phyloP scores from a whole-genome alignment of 2,113 vertebrate species.

The Oceanites oceanicus region DNA sequence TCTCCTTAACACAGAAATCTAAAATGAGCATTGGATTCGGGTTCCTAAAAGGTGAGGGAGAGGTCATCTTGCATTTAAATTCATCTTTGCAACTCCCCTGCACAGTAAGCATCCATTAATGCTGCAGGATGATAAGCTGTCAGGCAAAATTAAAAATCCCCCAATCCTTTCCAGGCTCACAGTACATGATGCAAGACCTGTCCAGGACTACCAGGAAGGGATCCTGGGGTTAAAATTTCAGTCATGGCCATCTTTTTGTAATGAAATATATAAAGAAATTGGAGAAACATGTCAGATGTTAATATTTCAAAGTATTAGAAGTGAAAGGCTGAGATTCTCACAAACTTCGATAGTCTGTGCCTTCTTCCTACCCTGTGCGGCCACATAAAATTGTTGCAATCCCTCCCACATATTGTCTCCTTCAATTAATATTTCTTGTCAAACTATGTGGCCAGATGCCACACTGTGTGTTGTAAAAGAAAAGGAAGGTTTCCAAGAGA shows the following conservation, averaged over 20 bases:
- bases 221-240: neutral
- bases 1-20: neutral
- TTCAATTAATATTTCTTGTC: neutral
- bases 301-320: neutral
- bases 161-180: neutral
- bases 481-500: neutral
- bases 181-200: neutral
- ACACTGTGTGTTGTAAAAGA: neutral
- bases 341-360: neutral
- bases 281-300: neutral
- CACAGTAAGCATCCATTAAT: neutral
- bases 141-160: neutral
- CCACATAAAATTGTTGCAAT: neutral
- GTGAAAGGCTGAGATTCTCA: neutral
- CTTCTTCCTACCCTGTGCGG: neutral
- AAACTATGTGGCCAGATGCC: neutral
- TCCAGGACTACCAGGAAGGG: neutral
- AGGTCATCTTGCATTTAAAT: neutral
- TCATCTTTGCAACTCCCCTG: neutral
- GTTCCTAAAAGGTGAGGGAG: neutral
- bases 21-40: neutral
- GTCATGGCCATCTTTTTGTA: neutral
- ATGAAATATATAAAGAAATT: neutral
- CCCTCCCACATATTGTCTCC: neutral
- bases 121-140: neutral